phyloP scores from a whole-genome alignment of 2,797 vertebrate species.

The Channa striata region DNA sequence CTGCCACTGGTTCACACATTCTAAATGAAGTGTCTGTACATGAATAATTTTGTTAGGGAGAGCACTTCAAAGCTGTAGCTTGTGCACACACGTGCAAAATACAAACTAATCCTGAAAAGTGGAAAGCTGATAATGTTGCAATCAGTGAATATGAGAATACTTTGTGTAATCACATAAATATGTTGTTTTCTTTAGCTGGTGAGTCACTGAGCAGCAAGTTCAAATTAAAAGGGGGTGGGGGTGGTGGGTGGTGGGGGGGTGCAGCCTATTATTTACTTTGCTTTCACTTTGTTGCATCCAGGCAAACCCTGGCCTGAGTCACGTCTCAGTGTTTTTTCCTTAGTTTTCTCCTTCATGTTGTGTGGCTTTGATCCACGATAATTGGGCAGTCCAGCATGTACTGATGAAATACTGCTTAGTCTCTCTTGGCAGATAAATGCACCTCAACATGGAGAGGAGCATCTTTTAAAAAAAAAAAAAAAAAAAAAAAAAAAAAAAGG shows the following conservation, averaged over 20 bases:
- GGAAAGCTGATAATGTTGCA: conserved; percentile 10
- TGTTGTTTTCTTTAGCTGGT: not conserved
- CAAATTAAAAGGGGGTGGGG: conserved; percentile 12
- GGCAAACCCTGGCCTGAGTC: conserved; percentile 54
- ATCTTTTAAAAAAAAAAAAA: not conserved
- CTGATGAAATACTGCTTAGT: conserved; percentile 32
- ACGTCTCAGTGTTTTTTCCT: conserved; percentile 38
- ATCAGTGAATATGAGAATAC: conserved; percentile 6
- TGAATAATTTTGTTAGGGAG: not conserved
- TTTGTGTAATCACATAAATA: conserved; percentile 2
- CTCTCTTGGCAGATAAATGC: conserved; percentile 24
- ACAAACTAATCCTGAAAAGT: not conserved
- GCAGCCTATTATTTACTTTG: conserved; percentile 30
- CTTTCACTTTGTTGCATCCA: conserved; percentile 32
- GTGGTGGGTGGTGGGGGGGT: no score
- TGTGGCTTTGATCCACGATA: conserved; percentile 60
- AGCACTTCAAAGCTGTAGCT: conserved; percentile 9
- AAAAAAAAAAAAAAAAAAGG: not conserved
- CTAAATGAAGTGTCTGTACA: conserved; percentile 1
- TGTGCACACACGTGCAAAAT: conserved; percentile 18
- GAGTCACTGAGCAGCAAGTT: conserved; percentile 21
- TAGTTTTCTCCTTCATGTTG: conserved; percentile 43
- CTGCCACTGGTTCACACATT: conserved; percentile 17
- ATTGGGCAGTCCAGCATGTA: conserved; percentile 48
- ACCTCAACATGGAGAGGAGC: conserved; percentile 3